Evolutionary conservation across 53 echinoderm and acorn worm genomes (phyloP).

Genomic region (Luidia sarsii): DNA sequence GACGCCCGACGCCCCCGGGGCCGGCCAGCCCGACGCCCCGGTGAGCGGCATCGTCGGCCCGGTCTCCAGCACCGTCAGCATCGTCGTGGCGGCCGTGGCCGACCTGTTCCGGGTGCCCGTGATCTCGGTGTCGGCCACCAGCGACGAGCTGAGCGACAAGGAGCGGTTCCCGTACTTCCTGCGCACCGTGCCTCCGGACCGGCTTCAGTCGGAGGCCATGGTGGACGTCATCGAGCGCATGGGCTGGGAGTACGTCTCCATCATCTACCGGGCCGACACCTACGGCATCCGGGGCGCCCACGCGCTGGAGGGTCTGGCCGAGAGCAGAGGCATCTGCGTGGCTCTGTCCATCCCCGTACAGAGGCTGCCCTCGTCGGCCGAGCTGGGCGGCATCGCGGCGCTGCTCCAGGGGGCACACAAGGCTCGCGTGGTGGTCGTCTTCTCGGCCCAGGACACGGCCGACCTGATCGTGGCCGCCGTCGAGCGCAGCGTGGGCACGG

Average conservation of each 20-base stretch:
- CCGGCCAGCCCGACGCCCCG: too few relatives aligned
- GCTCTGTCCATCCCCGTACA: slow-evolving; percentile 19
- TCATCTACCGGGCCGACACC: slow-evolving; percentile 40
- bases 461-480: not conserved
- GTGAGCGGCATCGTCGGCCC: slow-evolving; percentile 30
- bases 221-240: slow-evolving; percentile 35
- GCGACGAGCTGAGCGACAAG: slow-evolving; percentile 56
- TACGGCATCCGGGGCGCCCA: slow-evolving; percentile 51
- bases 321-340: slow-evolving; percentile 27
- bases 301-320: slow-evolving; percentile 17
- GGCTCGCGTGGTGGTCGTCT: slow-evolving; percentile 41
- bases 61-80: slow-evolving; percentile 19
- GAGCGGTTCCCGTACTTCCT: slow-evolving; percentile 40
- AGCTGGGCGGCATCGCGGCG: not conserved
- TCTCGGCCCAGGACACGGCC: not conserved
- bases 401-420: not conserved
- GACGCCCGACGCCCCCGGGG: too few relatives aligned
- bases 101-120: slow-evolving; percentile 20
- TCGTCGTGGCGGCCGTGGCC: not conserved
- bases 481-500: not conserved
- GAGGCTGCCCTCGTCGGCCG: not conserved
- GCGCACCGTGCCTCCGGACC: slow-evolving; percentile 55
- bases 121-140: slow-evolving; percentile 29
- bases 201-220: slow-evolving; percentile 39
- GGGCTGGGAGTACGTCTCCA: slow-evolving; percentile 45